These are phyloP conservation scores for Muscicapa striata DNA, from an alignment of 2,797 vertebrate genomes.

Conservation along the genomic window DNA sequence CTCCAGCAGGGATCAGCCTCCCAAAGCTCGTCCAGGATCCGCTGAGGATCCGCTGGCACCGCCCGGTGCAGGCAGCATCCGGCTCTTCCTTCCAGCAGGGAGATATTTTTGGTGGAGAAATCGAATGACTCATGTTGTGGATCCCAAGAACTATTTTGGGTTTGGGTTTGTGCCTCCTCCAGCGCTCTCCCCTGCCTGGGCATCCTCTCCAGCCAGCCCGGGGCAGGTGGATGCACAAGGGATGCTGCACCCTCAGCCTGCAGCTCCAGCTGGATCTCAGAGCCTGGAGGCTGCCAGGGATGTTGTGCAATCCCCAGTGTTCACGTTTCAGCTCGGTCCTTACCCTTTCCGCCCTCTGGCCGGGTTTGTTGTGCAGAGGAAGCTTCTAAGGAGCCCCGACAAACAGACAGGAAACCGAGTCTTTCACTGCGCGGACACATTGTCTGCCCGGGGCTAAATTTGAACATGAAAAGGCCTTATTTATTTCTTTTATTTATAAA, in stretches of 20 bases:
- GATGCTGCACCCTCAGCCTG: accelerated
- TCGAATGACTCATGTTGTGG: conserved; percentile 31
- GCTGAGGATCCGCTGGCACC: accelerated
- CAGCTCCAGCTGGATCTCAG: background rate
- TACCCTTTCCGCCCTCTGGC: conserved; percentile 66
- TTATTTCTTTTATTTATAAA: conserved; percentile 71
- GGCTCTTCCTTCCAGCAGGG: background rate
- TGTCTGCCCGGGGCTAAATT: conserved; percentile 70
- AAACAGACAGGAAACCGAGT: conserved; percentile 82
- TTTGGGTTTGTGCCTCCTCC: accelerated
- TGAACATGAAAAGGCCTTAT: conserved; percentile 46
- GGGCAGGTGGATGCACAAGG: background rate
- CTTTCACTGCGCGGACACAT: conserved; percentile 34
- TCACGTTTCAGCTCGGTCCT: conserved; percentile 18
- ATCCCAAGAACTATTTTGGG: background rate
- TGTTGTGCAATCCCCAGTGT: conserved; percentile 40
- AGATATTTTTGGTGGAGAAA: conserved; percentile 37
- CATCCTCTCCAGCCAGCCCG: background rate
- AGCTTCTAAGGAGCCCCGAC: conserved; percentile 72
- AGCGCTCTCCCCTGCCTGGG: background rate
- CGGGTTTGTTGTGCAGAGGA: conserved; percentile 62
- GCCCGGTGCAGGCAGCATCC: accelerated
- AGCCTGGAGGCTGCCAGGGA: background rate
- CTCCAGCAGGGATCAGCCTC: conserved; percentile 16
- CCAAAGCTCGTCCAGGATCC: background rate